A percentile compares a stretch with the other conserved stretches of the same genome.
Conservation (phyloP, 2,888 invertebrate genomes). For the Electrophaes corylata region DNA sequence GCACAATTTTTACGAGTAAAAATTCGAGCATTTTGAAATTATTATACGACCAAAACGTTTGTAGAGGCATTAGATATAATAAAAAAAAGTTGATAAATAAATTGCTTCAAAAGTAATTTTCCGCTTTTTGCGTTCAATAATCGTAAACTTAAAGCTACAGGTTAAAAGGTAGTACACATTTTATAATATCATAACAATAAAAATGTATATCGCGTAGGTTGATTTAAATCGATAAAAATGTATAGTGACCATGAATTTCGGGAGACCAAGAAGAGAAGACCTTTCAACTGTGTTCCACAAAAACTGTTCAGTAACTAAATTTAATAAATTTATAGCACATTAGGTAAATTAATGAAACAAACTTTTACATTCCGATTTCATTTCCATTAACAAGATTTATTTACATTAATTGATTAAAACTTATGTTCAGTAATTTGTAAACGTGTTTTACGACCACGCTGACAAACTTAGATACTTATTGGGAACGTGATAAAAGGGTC, state of each 20-base stretch:
- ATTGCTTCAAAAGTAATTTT: conserved; percentile 17
- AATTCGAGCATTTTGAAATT: neutral
- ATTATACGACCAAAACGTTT: neutral
- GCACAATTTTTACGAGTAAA: neutral
- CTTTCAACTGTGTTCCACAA: conserved; percentile 14
- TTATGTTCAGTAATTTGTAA: conserved; percentile 8
- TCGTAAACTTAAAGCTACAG: conserved; percentile 28
- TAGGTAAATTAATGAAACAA: conserved; percentile 26
- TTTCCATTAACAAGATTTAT: conserved; percentile 19
- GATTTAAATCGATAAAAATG: conserved; percentile 25
- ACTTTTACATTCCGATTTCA: conserved; percentile 13
- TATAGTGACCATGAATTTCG: conserved; percentile 31
- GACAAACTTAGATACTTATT: neutral
- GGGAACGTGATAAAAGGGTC: neutral
- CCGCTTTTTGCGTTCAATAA: conserved; percentile 35
- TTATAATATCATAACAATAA: conserved; percentile 31
- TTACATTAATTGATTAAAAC: conserved; percentile 11
- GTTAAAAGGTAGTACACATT: conserved; percentile 30
- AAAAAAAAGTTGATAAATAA: neutral
- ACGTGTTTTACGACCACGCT: neutral
- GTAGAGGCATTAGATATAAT: conserved; percentile 6
- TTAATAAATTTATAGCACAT: conserved; percentile 25
- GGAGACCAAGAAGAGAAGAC: neutral
- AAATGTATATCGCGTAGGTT: conserved; percentile 31
- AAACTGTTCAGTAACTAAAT: conserved; percentile 14